Evolutionary conservation across 2,113 vertebrate genomes (phyloP), one percentile per base, ranked within the genome.

Genomic region (Ceuthmochares aereus): DNA sequence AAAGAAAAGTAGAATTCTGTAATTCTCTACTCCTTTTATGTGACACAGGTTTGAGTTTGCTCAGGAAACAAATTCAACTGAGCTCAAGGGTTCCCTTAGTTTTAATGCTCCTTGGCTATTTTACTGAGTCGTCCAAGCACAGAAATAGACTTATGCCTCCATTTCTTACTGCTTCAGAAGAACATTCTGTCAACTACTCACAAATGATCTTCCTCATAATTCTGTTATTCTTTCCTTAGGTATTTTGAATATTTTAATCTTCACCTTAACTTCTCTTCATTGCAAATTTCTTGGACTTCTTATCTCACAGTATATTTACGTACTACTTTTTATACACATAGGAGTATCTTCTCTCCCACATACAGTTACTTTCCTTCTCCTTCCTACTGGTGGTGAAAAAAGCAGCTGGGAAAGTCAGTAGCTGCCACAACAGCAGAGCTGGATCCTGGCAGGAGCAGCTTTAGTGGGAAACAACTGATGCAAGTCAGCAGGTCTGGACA

Each of bases 391-490:
- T 88, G 96, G 62, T 29, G 54, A 74, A 72, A 91, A 91, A 93
- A 78, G 83, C 64, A 88, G 83, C 73, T 96, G 96, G 95, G 90
- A 94, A 59, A 87, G 93, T 10, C 85, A 87, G 76, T 30, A 92
- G 86, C 56, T 66, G 55, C 72, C 84, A 85, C 68, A 95, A 49
- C 25, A 83, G 84, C 87, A 93, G 75, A 90, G 80, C 76, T 78
- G 82, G 78, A 52, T 67, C 76, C 85, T 94, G 92, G 90, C 95
- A 90, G 0, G 16, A 77, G 58, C 26, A 66, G 14, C 29, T 80
- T 43, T 3, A 90, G 78, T 51, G 56, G 40, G 82, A 78, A 96
- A 88, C 18, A 84, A 93, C 16, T 40, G 80, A 82, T 77, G 60
- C 34, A 73, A 93, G 93, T 74, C 43, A 82, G 29, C 96, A 92